These are phyloP conservation scores for Oncorhynchus masou DNA, from an alignment of 2,113 vertebrate genomes.

Conservation along the genomic window DNA sequence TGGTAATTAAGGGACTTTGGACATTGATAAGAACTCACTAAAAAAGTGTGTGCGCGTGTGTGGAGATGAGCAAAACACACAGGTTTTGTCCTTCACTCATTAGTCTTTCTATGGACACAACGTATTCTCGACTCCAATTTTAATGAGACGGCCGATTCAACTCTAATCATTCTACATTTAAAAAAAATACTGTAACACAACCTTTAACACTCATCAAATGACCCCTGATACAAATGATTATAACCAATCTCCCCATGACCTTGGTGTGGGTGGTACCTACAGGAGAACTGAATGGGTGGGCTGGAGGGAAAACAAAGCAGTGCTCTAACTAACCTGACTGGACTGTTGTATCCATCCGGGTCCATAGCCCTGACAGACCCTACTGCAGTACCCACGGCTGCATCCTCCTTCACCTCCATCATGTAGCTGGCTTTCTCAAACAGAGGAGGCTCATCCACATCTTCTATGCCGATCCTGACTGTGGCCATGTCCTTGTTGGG, in stretches of 20 bases:
- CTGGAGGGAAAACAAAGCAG: no score
- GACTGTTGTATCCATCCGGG: conserved; percentile 80
- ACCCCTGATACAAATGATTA: no score
- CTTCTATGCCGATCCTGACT: conserved; percentile 83
- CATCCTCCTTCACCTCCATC: conserved; percentile 89
- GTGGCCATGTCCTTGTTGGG: conserved; percentile 84
- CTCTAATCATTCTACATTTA: no score
- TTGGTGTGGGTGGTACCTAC: no score
- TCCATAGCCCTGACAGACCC: conserved; percentile 87
- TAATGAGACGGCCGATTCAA: no score
- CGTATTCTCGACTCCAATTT: no score
- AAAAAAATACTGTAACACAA: no score
- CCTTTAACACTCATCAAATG: no score
- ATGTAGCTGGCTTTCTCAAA: conserved; percentile 86
- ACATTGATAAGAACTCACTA: background rate
- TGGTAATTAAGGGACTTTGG: conserved; percentile 9
- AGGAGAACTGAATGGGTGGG: no score
- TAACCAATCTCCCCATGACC: no score
- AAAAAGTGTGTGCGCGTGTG: no score
- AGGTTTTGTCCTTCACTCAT: background rate
- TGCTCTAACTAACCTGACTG: conserved; percentile 73
- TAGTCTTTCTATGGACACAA: no score
- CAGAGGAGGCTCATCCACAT: conserved; percentile 89
- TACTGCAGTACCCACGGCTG: conserved; percentile 75
- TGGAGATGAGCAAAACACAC: background rate